A percentile compares a stretch with the other conserved stretches of the same genome.
Conservation (phyloP, 2,888 invertebrate species). For the Xestia sexstrigata region DNA sequence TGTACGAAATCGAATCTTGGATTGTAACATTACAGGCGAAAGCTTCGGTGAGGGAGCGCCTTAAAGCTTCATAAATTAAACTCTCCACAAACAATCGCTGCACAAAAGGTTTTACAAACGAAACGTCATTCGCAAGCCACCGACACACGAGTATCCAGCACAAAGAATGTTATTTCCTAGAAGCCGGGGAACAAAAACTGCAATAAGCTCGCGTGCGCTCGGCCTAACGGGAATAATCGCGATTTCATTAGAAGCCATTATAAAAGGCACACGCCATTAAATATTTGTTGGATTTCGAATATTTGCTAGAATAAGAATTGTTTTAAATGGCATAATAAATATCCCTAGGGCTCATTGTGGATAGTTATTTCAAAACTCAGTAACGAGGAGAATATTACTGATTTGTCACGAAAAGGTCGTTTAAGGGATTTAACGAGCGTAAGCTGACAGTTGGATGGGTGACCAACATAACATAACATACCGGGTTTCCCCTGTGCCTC, state of each 20-base stretch:
- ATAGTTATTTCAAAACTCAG: background rate
- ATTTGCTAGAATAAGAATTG: conserved; percentile 35
- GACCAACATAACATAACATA: too few relatives aligned
- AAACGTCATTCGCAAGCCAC: conserved; percentile 50
- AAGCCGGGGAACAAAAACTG: conserved; percentile 55
- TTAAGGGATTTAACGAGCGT: background rate
- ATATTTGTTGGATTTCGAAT: conserved; percentile 59
- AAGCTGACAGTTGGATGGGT: background rate
- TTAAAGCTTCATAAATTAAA: conserved; percentile 51
- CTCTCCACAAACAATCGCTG: conserved; percentile 47
- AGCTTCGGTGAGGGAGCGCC: background rate
- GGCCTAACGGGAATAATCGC: conserved; percentile 58
- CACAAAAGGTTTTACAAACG: conserved; percentile 48
- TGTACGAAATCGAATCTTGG: background rate
- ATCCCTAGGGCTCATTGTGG: background rate
- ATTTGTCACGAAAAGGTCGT: background rate
- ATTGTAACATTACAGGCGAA: background rate
- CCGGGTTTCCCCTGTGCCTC: too few relatives aligned
- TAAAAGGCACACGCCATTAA: conserved; percentile 60
- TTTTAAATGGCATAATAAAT: conserved; percentile 25
- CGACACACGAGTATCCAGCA: conserved; percentile 53
- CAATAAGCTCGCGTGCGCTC: conserved; percentile 60
- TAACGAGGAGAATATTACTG: background rate
- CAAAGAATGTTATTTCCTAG: conserved; percentile 63
- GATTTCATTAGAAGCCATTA: conserved; percentile 66